Evolutionary conservation across 2,113 vertebrate genomes (phyloP).

Genomic region (Trachemys scripta): DNA sequence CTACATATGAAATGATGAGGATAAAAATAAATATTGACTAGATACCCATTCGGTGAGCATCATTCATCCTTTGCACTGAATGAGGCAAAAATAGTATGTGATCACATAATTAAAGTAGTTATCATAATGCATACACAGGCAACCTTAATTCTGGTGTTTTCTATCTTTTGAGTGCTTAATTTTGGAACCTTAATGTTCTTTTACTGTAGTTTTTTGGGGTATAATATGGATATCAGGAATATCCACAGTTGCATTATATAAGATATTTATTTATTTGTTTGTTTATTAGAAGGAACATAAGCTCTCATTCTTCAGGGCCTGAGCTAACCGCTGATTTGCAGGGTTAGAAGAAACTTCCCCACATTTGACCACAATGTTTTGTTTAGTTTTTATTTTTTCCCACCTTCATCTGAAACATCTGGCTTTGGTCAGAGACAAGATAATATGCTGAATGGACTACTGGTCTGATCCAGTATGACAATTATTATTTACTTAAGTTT

Average conservation of each 20-base stretch:
- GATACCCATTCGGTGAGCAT: not conserved
- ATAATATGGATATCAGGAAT: not conserved
- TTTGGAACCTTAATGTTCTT: not conserved
- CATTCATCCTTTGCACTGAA: not conserved
- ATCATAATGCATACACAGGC: not conserved
- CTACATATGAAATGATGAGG: not conserved
- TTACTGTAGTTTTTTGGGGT: not conserved
- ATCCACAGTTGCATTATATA: not conserved
- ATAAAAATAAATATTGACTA: not conserved
- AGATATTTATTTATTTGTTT: not conserved
- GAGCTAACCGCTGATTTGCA: not conserved
- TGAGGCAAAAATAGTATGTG: not conserved
- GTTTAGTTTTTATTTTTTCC: not conserved
- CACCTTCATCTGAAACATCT: not conserved
- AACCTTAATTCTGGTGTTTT: not conserved
- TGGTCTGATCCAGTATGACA: not conserved
- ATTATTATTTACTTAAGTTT: not conserved
- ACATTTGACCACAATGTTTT: accelerated
- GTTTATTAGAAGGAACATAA: not conserved
- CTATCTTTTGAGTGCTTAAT: not conserved
- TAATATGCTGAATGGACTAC: not conserved
- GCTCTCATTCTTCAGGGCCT: not conserved
- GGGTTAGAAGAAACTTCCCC: not conserved
- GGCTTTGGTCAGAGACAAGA: not conserved
- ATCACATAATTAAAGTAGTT: not conserved